Evolutionary conservation across 2,797 vertebrate species (phyloP).

Genomic region (Mastacembelus armatus): DNA sequence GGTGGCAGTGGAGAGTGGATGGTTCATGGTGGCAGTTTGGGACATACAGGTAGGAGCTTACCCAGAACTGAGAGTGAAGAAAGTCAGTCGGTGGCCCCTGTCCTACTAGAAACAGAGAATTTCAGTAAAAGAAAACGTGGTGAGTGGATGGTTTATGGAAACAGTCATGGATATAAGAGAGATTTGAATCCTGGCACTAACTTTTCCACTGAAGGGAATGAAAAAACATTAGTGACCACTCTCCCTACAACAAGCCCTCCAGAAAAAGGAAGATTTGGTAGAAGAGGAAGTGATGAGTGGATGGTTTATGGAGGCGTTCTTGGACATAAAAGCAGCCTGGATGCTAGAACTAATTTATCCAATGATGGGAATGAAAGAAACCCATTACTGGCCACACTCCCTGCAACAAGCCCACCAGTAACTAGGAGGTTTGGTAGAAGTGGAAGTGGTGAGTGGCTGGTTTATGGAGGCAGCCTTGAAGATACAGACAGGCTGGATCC

Average conservation of each 20-base stretch:
- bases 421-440: not conserved
- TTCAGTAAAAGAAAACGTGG: too few relatives aligned
- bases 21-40: not conserved
- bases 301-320: slow-evolving; percentile 13
- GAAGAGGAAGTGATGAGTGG: slow-evolving; percentile 25
- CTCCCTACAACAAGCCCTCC: not conserved
- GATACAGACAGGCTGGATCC: not conserved
- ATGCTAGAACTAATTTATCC: not conserved
- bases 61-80: not conserved
- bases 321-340: too few relatives aligned
- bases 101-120: too few relatives aligned
- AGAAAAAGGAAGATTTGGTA: slow-evolving; percentile 16
- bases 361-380: not conserved
- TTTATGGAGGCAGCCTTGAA: slow-evolving; percentile 20
- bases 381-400: not conserved
- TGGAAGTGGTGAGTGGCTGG: slow-evolving; percentile 24
- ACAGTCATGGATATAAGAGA: too few relatives aligned
- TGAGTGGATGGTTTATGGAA: too few relatives aligned
- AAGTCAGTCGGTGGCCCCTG: too few relatives aligned
- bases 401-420: not conserved
- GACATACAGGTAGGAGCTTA: not conserved
- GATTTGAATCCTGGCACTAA: too few relatives aligned
- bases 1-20: not conserved
- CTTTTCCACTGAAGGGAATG: too few relatives aligned
- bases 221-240: fast-evolving